Percentiles rank a stretch among this genome's conserved stretches.
Conservation (phyloP, 2,113 vertebrate species). For the Neogale vison region DNA sequence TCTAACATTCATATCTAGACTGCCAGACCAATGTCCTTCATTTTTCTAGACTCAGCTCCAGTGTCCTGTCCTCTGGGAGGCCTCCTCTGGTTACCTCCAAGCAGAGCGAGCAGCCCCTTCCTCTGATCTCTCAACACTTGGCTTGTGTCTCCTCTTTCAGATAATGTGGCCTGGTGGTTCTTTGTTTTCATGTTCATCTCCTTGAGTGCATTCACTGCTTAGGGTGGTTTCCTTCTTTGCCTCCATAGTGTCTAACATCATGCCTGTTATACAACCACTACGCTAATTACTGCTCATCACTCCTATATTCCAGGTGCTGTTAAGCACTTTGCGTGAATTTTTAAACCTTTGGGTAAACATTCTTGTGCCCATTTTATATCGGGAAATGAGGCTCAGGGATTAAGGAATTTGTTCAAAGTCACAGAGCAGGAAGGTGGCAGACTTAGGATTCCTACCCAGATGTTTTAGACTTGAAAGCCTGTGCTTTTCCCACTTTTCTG, state of each 20-base stretch:
- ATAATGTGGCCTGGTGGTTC: not conserved
- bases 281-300: not conserved
- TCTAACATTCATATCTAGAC: not conserved
- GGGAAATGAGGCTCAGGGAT: not conserved
- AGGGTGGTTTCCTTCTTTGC: not conserved
- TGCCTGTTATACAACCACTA: not conserved
- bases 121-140: not conserved
- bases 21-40: not conserved
- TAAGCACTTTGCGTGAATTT: not conserved
- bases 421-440: not conserved
- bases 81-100: not conserved
- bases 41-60: not conserved
- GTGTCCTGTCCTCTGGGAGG: not conserved
- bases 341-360: not conserved
- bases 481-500: not conserved
- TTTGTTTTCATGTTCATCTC: not conserved
- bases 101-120: not conserved
- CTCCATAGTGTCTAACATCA: not conserved
- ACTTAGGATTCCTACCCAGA: not conserved
- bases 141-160: not conserved
- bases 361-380: not conserved
- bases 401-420: not conserved
- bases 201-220: fast-evolving
- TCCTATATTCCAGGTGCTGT: not conserved
- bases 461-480: not conserved